Percentiles rank a stretch among this genome's conserved stretches.
phyloP scores from a whole-genome alignment of 2,888 invertebrate species.

The Panzeria rudis region DNA sequence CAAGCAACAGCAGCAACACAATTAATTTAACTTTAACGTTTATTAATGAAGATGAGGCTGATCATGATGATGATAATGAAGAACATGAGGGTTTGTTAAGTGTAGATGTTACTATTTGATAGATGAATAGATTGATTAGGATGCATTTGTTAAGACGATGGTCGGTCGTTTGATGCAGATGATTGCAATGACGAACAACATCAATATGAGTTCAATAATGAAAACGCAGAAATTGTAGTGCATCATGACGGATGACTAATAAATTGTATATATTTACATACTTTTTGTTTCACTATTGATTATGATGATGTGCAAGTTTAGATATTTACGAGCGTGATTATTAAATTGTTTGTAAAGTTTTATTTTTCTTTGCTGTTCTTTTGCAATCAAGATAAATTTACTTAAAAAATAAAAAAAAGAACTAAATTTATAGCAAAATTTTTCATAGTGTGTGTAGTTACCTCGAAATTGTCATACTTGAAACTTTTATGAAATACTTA shows the following conservation, averaged over 20 bases:
- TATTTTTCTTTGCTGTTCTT: constrained; percentile 3
- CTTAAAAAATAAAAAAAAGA: background rate
- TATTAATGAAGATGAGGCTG: constrained; percentile 11
- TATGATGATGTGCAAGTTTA: background rate
- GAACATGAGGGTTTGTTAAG: constrained; percentile 25
- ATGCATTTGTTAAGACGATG: constrained; percentile 17
- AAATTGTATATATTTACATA: background rate
- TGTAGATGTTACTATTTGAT: background rate
- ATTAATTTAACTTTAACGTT: constrained; percentile 40
- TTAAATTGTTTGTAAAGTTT: background rate
- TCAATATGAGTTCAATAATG: constrained; percentile 38
- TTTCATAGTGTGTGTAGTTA: constrained; percentile 2
- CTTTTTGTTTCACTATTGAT: constrained; percentile 6
- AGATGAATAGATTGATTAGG: constrained; percentile 15
- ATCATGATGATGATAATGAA: background rate
- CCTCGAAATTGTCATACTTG: constrained; percentile 42
- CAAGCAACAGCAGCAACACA: constrained; percentile 28
- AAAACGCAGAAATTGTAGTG: constrained; percentile 6
- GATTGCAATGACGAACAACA: background rate
- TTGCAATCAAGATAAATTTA: background rate
- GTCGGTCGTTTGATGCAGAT: background rate
- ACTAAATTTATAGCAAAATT: constrained; percentile 25
- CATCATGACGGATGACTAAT: constrained; percentile 31
- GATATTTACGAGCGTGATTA: constrained; percentile 1
- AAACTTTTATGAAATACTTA: constrained; percentile 13